A percentile compares a stretch with the other conserved stretches of the same genome.
phyloP scores from a whole-genome alignment of 2,113 vertebrate genomes.

The Haliaeetus leucogaster region DNA sequence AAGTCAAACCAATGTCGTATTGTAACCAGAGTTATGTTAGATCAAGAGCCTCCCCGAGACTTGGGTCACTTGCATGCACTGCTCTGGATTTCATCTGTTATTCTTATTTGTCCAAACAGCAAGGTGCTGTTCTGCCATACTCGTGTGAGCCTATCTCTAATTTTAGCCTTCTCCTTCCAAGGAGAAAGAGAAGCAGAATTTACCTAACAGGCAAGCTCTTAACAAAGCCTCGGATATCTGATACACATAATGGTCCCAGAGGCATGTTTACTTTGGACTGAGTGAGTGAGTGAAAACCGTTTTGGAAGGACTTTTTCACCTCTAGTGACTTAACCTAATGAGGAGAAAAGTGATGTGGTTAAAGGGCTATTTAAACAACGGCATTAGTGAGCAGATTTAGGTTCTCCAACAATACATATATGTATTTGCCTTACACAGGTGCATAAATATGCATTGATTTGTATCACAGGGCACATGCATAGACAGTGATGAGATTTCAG shows the following conservation, averaged over 20 bases:
- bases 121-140: neutral
- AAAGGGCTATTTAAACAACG: conserved; percentile 50
- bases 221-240: conserved; percentile 62
- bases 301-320: conserved; percentile 65
- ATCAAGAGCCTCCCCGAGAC: neutral
- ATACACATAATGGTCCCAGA: conserved; percentile 64
- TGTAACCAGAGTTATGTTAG: neutral
- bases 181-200: conserved; percentile 23
- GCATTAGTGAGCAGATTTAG: conserved; percentile 29
- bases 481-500: neutral
- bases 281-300: conserved; percentile 66
- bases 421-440: conserved; percentile 44
- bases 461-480: neutral
- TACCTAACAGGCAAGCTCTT: conserved; percentile 46
- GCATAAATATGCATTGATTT: conserved; percentile 29
- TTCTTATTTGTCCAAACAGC: rapidly evolving
- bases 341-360: conserved; percentile 66
- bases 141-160: neutral
- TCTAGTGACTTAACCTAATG: conserved; percentile 48
- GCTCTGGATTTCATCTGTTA: neutral
- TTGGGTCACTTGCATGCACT: neutral
- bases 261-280: conserved; percentile 67
- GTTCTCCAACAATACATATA: neutral
- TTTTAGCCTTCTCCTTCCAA: conserved; percentile 5
- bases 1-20: neutral